A percentile compares a stretch with the other conserved stretches of the same genome.
Evolutionary conservation across 2,797 vertebrate species (phyloP).

Genomic region (Pangasius sanitwongsei): DNA sequence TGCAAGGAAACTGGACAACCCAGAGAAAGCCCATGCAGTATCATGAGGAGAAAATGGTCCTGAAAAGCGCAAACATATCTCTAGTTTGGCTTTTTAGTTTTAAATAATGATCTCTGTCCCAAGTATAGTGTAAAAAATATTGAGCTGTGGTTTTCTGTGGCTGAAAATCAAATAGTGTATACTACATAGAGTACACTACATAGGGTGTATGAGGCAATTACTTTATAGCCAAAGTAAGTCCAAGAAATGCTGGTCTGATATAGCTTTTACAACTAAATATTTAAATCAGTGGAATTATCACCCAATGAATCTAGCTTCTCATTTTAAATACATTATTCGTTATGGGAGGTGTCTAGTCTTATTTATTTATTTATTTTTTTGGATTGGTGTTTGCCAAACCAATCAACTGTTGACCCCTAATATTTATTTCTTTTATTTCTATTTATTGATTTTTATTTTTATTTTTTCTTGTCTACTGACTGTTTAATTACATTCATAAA

Average conservation of each 20-base stretch:
- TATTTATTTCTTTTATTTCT: neutral
- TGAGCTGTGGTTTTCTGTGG: neutral
- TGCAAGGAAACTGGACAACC: neutral
- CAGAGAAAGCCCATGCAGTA: neutral
- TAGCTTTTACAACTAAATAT: neutral
- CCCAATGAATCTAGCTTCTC: neutral
- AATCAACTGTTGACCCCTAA: too few relatives aligned
- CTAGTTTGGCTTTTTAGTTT: neutral
- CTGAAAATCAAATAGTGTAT: neutral
- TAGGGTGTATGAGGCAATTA: neutral
- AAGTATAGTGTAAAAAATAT: neutral
- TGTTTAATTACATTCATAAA: slow-evolving; percentile 2
- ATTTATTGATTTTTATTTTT: neutral
- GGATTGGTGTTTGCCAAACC: neutral
- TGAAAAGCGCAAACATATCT: neutral
- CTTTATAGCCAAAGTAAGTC: neutral
- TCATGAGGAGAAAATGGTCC: neutral
- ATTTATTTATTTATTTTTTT: neutral
- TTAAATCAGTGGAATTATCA: neutral
- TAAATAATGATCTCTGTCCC: neutral
- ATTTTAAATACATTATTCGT: neutral
- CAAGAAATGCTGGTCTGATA: neutral
- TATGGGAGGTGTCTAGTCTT: neutral
- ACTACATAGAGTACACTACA: neutral
- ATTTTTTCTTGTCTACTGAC: neutral